A percentile compares a stretch with the other conserved stretches of the same genome.
phyloP scores from a whole-genome alignment of 2,113 vertebrate genomes.

The Madoqua kirkii region DNA sequence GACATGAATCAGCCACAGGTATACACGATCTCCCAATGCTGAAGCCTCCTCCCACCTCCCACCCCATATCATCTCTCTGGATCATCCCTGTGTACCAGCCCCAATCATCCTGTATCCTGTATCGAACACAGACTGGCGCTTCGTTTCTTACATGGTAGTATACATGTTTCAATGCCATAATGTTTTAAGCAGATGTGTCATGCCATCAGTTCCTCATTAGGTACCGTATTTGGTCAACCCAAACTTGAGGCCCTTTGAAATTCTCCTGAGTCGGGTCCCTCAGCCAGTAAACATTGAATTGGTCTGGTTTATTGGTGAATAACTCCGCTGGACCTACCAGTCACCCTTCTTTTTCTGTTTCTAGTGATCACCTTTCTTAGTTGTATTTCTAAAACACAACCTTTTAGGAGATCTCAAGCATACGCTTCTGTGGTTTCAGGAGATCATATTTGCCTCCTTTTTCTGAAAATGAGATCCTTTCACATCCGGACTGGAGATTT shows the following conservation, averaged over 20 bases:
- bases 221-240: not conserved
- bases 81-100: no score
- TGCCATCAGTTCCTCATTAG: not conserved
- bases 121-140: no score
- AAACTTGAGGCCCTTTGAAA: not conserved
- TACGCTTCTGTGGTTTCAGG: not conserved
- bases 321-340: not conserved
- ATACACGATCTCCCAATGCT: no score
- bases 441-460: not conserved
- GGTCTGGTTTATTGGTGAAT: not conserved
- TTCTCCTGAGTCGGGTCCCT: not conserved
- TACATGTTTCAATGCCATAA: no score
- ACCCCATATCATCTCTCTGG: no score
- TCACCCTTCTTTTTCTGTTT: not conserved
- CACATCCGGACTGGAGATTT: not conserved
- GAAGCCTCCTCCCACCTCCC: no score
- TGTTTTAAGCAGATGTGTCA: not conserved
- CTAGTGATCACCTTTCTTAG: not conserved
- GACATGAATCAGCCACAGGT: no score
- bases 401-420: not conserved
- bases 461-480: constrained; percentile 23
- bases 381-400: not conserved
- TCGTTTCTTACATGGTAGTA: no score
- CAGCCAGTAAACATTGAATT: not conserved
- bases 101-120: no score